Conservation (phyloP, 2,113 vertebrate genomes). For the Miniopterus natalensis region DNA sequence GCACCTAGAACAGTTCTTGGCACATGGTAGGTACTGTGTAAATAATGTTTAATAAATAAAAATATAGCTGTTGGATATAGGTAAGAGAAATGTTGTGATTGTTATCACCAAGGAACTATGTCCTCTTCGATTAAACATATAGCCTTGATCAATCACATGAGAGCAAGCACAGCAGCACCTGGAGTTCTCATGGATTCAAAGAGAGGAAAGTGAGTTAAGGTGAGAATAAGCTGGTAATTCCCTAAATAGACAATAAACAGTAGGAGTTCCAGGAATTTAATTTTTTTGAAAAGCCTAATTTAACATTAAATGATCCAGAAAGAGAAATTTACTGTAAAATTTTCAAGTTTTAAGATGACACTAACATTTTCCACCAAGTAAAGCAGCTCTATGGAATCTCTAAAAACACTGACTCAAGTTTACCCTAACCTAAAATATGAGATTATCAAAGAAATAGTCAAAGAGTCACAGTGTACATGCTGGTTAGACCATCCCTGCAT, state of each 20-base stretch:
- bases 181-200: background rate
- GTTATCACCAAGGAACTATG: background rate
- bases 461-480: background rate
- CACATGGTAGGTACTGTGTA: background rate
- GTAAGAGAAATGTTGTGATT: background rate
- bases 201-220: background rate
- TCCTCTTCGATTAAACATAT: background rate
- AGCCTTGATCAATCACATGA: background rate
- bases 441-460: background rate
- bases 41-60: background rate
- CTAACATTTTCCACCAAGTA: background rate
- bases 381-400: background rate
- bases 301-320: slow-evolving; percentile 19
- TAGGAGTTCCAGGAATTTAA: background rate
- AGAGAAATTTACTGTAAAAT: slow-evolving; percentile 42
- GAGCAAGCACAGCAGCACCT: background rate
- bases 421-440: background rate
- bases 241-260: slow-evolving; percentile 11
- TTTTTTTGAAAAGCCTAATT: slow-evolving; percentile 5
- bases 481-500: background rate
- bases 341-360: slow-evolving; percentile 24
- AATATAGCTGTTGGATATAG: background rate
- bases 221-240: slow-evolving; percentile 11
- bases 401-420: background rate
- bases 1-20: background rate